A percentile compares a stretch with the other conserved stretches of the same genome.
Evolutionary conservation across 2,888 invertebrate species (phyloP).

Genomic region (Mesochorus sp.): DNA sequence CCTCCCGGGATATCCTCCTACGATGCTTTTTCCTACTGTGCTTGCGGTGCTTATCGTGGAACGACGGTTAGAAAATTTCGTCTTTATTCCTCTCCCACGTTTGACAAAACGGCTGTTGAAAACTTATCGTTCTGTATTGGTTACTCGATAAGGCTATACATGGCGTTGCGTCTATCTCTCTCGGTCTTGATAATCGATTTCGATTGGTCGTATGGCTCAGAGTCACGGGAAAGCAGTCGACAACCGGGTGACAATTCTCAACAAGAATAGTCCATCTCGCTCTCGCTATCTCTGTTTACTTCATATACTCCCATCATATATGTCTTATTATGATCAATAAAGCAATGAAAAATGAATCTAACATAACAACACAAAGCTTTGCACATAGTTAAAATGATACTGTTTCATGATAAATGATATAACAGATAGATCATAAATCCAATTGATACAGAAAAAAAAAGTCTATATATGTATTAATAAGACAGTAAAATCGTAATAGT

Average conservation of each 20-base stretch:
- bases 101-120: conserved; percentile 35
- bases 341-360: conserved; percentile 8
- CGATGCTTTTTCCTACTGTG: conserved; percentile 23
- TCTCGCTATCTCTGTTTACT: conserved; percentile 9
- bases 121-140: conserved; percentile 43
- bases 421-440: too few species aligned
- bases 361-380: neutral
- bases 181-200: conserved; percentile 49
- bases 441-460: neutral
- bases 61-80: conserved; percentile 40
- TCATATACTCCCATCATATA: neutral
- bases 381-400: neutral
- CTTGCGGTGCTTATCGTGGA: conserved; percentile 47
- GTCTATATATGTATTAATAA: too few species aligned
- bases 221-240: conserved; percentile 24
- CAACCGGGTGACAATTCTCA: conserved; percentile 42
- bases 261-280: conserved; percentile 31
- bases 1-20: conserved; percentile 18
- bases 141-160: conserved; percentile 38
- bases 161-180: conserved; percentile 18
- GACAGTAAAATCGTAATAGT: too few species aligned
- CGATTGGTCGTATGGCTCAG: conserved; percentile 35
- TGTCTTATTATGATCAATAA: conserved; percentile 32
- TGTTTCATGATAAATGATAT: too few species aligned
- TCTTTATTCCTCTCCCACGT: neutral